Evolutionary conservation across 2,113 vertebrate species (phyloP).

Genomic region (Antechinus stuartii): DNA sequence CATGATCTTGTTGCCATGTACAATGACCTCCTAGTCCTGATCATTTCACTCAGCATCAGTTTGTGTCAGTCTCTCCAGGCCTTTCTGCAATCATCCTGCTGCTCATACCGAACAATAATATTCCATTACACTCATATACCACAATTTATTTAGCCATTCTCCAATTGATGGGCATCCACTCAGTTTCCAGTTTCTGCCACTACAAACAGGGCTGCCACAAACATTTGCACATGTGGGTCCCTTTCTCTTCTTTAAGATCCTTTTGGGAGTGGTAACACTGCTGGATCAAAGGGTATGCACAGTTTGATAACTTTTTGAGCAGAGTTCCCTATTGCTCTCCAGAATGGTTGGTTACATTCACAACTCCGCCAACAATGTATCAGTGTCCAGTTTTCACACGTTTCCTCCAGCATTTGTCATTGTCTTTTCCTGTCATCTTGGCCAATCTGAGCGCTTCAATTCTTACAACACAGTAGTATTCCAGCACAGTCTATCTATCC

Average conservation of each 20-base stretch:
- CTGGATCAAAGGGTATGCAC: neutral
- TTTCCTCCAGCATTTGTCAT: neutral
- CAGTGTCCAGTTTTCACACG: neutral
- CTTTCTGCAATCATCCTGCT: no score
- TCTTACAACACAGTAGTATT: no score
- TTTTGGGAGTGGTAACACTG: neutral
- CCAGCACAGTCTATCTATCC: no score
- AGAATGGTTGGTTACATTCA: neutral
- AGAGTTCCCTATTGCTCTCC: neutral
- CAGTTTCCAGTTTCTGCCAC: neutral
- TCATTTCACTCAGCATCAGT: no score
- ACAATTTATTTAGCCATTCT: neutral
- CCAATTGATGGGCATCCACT: neutral
- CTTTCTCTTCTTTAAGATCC: neutral
- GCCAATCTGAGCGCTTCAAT: no score
- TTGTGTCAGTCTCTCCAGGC: no score
- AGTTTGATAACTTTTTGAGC: neutral
- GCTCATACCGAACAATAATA: no score
- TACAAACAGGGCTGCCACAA: neutral
- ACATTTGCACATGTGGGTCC: neutral
- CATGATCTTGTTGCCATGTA: no score
- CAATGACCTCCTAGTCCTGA: no score
- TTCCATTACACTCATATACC: neutral
- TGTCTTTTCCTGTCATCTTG: neutral
- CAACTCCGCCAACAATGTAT: neutral